A percentile compares a stretch with the other conserved stretches of the same genome.
These are phyloP conservation scores for Eucidaris tribuloides DNA, from an alignment of 35 echinoderm and acorn worm species.

Conservation along the genomic window DNA sequence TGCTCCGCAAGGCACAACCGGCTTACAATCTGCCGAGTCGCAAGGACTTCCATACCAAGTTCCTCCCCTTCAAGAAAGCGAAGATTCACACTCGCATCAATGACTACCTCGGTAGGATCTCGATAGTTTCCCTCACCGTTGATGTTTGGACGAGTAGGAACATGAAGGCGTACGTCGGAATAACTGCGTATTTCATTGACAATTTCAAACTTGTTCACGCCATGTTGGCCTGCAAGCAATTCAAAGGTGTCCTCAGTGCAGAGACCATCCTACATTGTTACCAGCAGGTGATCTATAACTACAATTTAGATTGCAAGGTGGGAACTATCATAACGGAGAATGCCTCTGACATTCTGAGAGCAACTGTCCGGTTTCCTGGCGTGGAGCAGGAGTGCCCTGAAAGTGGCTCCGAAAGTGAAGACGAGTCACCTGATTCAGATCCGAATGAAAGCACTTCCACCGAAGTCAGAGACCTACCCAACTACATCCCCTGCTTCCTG, in stretches of 20 bases:
- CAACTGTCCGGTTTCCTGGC: too few species aligned
- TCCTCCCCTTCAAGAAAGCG: background rate
- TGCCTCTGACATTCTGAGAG: background rate
- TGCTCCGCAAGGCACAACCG: conserved; percentile 22
- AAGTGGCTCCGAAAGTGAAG: background rate
- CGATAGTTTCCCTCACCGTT: background rate
- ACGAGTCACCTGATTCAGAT: background rate
- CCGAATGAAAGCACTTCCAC: background rate
- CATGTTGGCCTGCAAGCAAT: conserved; percentile 1
- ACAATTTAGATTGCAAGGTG: conserved; percentile 1
- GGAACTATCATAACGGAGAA: background rate
- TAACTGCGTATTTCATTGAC: conserved; percentile 13
- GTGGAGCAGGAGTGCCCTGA: too few species aligned
- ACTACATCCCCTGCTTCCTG: background rate
- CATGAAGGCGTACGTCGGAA: background rate
- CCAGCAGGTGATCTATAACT: background rate
- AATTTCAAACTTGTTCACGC: conserved; percentile 3
- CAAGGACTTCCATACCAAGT: background rate
- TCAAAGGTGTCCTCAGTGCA: background rate
- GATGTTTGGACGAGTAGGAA: conserved; percentile 31
- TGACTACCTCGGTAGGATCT: background rate
- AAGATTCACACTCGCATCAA: background rate
- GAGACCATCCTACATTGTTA: background rate
- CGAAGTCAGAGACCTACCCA: background rate
- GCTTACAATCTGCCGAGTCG: background rate